Conservation (phyloP, 2,113 vertebrate species). For the Pipa parva region DNA sequence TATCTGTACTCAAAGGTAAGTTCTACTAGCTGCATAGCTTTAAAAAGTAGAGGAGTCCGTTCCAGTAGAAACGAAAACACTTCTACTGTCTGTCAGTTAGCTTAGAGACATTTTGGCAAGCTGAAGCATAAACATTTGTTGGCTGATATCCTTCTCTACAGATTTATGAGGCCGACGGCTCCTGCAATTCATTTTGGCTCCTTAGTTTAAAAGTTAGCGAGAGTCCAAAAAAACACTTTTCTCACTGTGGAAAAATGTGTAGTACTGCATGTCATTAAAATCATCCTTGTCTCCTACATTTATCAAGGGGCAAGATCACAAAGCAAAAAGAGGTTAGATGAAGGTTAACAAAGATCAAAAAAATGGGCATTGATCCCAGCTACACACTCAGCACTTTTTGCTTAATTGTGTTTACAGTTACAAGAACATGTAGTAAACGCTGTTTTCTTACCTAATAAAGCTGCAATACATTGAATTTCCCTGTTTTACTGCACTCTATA, state of each 20-base stretch:
- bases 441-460: background rate
- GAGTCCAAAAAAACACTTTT: constrained; percentile 18
- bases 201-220: constrained; percentile 8
- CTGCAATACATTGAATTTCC: background rate
- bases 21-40: background rate
- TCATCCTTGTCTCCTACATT: background rate
- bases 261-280: constrained; percentile 6
- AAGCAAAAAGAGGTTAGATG: background rate
- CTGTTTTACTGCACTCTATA: background rate
- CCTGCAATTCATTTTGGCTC: constrained; percentile 30
- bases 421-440: background rate
- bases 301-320: background rate
- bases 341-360: background rate
- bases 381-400: background rate
- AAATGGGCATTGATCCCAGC: background rate
- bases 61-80: background rate
- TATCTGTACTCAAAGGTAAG: too few relatives aligned
- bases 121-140: constrained; percentile 21
- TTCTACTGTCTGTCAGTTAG: constrained; percentile 21
- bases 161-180: constrained; percentile 31
- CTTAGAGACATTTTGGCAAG: constrained; percentile 18
- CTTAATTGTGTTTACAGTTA: background rate
- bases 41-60: background rate
- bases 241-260: constrained; percentile 20
- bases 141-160: constrained; percentile 27